Conservation (phyloP, 2,888 invertebrate species). For the Pammene fasciana region DNA sequence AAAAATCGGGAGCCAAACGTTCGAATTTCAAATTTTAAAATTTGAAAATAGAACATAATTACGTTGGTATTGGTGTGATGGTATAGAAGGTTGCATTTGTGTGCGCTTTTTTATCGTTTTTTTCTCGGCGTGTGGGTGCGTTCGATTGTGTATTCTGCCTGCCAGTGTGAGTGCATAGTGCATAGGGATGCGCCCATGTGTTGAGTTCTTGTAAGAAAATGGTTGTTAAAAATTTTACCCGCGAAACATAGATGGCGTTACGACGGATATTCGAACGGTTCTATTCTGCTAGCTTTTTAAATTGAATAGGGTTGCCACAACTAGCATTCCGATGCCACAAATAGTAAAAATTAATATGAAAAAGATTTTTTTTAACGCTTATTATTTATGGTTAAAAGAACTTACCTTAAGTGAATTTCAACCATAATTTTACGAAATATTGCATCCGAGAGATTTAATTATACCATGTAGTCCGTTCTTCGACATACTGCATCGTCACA, state of each 20-base stretch:
- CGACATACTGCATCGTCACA: no score
- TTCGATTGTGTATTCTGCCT: conserved; percentile 71
- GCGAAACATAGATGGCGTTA: conserved; percentile 80
- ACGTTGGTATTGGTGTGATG: conserved; percentile 47
- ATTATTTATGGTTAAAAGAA: no score
- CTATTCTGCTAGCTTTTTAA: conserved; percentile 21
- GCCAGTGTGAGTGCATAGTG: conserved; percentile 56
- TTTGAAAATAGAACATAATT: conserved; percentile 54
- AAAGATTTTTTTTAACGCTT: no score
- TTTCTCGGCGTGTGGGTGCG: conserved; percentile 80
- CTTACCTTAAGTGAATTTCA: no score
- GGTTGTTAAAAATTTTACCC: conserved; percentile 80
- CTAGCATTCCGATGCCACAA: background rate
- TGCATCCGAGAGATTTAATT: no score
- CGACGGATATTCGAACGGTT: conserved; percentile 67
- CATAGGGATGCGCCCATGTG: conserved; percentile 59
- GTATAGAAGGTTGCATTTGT: conserved; percentile 58
- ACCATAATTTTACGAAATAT: no score
- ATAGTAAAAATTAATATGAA: background rate
- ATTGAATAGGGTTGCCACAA: conserved; percentile 19
- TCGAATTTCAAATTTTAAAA: conserved; percentile 45
- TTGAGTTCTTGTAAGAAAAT: conserved; percentile 81
- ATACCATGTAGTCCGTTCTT: no score
- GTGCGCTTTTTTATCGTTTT: conserved; percentile 81
- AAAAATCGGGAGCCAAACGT: conserved; percentile 40